Conservation (phyloP, 2,888 invertebrate species). For the Agapetus fuscipes region DNA sequence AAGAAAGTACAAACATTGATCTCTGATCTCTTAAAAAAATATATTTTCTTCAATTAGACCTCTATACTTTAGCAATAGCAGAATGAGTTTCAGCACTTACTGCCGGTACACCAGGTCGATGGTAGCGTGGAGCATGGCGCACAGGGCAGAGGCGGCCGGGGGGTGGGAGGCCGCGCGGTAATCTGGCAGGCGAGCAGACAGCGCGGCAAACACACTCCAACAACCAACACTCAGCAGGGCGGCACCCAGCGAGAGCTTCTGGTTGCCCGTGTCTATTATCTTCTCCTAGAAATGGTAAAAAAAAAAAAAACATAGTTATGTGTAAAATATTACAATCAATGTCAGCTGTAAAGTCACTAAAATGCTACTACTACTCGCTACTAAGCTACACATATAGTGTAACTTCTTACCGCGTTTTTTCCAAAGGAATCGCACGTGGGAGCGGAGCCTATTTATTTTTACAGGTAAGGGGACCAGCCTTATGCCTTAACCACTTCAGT, state of each 20-base stretch:
- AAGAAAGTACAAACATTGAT: no score
- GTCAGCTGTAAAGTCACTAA: not conserved
- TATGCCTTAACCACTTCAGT: no score
- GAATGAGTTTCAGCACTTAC: no score
- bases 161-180: conserved; percentile 68
- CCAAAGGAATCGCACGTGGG: no score
- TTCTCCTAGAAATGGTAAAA: conserved; percentile 27
- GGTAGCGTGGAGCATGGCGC: conserved; percentile 69
- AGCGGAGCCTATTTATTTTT: no score
- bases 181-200: conserved; percentile 76
- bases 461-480: no score
- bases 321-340: not conserved
- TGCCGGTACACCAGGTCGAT: conserved; percentile 80
- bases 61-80: no score
- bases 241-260: conserved; percentile 89
- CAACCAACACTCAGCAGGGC: conserved; percentile 81
- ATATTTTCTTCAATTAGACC: no score
- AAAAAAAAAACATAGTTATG: conserved; percentile 10
- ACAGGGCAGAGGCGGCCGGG: conserved; percentile 68
- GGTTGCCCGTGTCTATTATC: conserved; percentile 54
- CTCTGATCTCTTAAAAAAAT: no score
- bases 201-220: conserved; percentile 75
- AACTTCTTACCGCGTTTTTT: no score
- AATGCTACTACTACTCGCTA: conserved; percentile 1
- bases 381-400: no score